A percentile compares a stretch with the other conserved stretches of the same genome.
These are phyloP conservation scores for Hanleya hanleyi DNA, from an alignment of 2,888 invertebrate species.

Conservation along the genomic window DNA sequence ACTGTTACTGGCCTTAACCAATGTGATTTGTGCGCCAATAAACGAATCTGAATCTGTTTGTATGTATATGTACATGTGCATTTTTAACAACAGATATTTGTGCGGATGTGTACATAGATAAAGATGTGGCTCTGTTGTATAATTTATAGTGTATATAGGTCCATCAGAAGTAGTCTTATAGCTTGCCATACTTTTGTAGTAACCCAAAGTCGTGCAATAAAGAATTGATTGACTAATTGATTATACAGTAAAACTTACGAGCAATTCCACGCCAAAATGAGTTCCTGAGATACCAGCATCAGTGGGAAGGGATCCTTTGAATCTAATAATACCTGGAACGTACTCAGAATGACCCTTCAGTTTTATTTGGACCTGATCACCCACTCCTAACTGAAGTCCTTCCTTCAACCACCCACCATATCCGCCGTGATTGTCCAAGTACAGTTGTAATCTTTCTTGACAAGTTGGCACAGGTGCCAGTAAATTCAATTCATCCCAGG, in stretches of 20 bases:
- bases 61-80: too few species aligned
- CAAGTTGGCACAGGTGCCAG: background rate
- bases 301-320: slow-evolving; percentile 41
- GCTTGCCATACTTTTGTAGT: too few species aligned
- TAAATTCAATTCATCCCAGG: background rate
- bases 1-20: too few species aligned
- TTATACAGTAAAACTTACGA: slow-evolving; percentile 49
- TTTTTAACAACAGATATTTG: too few species aligned
- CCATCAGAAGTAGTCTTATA: too few species aligned
- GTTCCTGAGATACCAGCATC: slow-evolving; percentile 48
- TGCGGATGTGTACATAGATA: too few species aligned
- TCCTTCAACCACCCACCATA: slow-evolving; percentile 57
- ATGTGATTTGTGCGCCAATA: too few species aligned
- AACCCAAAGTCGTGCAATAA: too few species aligned
- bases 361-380: slow-evolving; percentile 51
- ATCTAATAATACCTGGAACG: slow-evolving; percentile 51
- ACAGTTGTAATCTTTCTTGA: background rate
- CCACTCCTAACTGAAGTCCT: slow-evolving; percentile 46
- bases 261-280: slow-evolving; percentile 63
- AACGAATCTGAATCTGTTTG: too few species aligned
- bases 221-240: too few species aligned
- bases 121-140: too few species aligned
- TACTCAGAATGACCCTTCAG: slow-evolving; percentile 52
- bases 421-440: slow-evolving; percentile 10
- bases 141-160: too few species aligned